Evolutionary conservation across 2,113 vertebrate species (phyloP).

Genomic region (Tauraco erythrolophus): DNA sequence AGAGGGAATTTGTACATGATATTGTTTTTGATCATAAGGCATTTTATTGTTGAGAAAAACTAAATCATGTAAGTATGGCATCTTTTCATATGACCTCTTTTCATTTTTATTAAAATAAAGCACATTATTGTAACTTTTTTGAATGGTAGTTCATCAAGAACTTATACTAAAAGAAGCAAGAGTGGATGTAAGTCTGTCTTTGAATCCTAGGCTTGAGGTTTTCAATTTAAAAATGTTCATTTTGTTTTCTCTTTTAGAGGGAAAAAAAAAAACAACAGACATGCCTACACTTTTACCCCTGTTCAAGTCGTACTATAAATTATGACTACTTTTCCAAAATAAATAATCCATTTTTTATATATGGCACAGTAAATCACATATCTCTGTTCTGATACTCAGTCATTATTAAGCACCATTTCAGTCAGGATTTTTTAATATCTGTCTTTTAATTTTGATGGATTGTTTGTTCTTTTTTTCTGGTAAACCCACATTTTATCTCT

Average conservation of each 20-base stretch:
- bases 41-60: neutral
- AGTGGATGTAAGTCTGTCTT: neutral
- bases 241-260: neutral
- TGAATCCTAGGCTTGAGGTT: neutral
- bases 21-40: rapidly evolving
- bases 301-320: neutral
- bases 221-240: neutral
- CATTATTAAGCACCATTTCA: neutral
- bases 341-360: neutral
- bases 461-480: neutral
- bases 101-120: neutral
- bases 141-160: neutral
- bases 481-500: neutral
- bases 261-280: neutral
- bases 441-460: neutral
- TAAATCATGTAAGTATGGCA: neutral
- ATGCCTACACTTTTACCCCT: neutral
- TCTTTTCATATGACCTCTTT: neutral
- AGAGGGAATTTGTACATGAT: neutral
- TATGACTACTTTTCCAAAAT: neutral
- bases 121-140: neutral
- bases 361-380: neutral
- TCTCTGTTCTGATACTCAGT: neutral
- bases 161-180: neutral
- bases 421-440: neutral